A percentile compares a stretch with the other conserved stretches of the same genome.
Conservation (phyloP, 1,140 invertebrate genomes). For the Cydia strobilella region DNA sequence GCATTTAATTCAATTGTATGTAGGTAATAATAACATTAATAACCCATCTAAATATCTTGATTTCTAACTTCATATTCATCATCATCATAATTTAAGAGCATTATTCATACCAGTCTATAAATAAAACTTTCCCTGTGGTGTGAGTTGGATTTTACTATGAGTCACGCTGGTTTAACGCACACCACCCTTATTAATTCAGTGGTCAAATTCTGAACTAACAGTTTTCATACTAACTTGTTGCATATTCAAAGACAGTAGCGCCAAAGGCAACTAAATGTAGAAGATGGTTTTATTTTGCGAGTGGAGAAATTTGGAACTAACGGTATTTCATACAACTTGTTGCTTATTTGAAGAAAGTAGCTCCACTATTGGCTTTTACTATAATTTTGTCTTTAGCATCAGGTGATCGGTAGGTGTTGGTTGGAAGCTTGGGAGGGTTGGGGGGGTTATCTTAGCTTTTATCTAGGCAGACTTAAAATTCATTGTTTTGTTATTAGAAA, state of each 20-base stretch:
- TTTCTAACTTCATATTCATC: neutral
- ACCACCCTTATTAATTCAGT: conserved; percentile 20
- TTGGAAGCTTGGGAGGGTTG: neutral
- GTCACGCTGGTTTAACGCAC: conserved; percentile 52
- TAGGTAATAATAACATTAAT: too few relatives aligned
- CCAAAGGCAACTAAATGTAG: neutral
- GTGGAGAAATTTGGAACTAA: neutral
- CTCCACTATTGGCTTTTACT: neutral
- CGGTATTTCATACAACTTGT: neutral
- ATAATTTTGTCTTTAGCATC: neutral
- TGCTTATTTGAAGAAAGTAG: neutral
- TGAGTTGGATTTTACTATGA: conserved; percentile 65
- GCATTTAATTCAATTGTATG: too few relatives aligned
- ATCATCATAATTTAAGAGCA: too few relatives aligned
- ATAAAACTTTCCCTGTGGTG: conserved; percentile 49
- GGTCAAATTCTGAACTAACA: neutral
- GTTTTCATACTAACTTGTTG: conserved; percentile 22
- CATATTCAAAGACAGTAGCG: conserved; percentile 5
- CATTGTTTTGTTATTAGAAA: too few relatives aligned
- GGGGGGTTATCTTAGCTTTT: neutral
- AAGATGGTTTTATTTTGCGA: neutral
- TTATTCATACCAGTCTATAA: too few relatives aligned
- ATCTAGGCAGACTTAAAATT: neutral
- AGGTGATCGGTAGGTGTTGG: neutral
- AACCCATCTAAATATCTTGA: too few relatives aligned